Evolutionary conservation across 2,797 vertebrate genomes (phyloP), one percentile per base, ranked within the genome.

Genomic region (Anas bahamensis): DNA sequence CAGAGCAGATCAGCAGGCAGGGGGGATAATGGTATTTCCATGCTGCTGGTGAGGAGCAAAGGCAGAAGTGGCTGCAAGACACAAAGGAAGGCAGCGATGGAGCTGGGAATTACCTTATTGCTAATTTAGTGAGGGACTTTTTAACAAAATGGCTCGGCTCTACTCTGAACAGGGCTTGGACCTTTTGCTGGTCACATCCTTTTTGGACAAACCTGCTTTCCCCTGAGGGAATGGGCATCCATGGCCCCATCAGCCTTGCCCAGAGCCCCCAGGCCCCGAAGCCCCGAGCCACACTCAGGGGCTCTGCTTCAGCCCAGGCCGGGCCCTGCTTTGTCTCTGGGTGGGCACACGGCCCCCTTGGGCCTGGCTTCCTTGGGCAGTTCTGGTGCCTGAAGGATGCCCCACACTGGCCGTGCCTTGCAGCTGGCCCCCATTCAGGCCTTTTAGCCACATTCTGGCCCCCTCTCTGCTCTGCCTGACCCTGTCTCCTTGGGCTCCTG

Each of bases 351-450:
- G 6, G 82, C 17, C 79, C 46, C 10, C 3, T 1, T 3, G 31
- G 33, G 4, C 4, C 4, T 4, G 7, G 37, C n/a, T 22, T 7
- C 56, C 37, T 53, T 44, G 22, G 13, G 2, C 29, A 35, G 10
- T 21, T 56, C 72, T 14, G 19, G 39, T 14, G 4, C 56, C 29
- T 71, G 8, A 37, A 65, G 22, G 23, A 12, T 72, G 3, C 1
- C 3, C 8, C 11, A 5, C 29, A 28, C 61, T 21, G 21, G 13
- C 16, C 0, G 0, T 5, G 0, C 22, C 16, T 17, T 52, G 17
- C 4, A 10, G 6, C 57, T 63, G 72, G 17, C 28, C 17, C 76
- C 33, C 9, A 17, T 42, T 55, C 4, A 2, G 2, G 1, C 31
- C n/a, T 78, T 57, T 35, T 24, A 64, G 21, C 14, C 3, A 0